A percentile compares a stretch with the other conserved stretches of the same genome.
These are phyloP conservation scores for Drosophila birchii DNA, from an alignment of 2,888 invertebrate species.

Conservation along the genomic window DNA sequence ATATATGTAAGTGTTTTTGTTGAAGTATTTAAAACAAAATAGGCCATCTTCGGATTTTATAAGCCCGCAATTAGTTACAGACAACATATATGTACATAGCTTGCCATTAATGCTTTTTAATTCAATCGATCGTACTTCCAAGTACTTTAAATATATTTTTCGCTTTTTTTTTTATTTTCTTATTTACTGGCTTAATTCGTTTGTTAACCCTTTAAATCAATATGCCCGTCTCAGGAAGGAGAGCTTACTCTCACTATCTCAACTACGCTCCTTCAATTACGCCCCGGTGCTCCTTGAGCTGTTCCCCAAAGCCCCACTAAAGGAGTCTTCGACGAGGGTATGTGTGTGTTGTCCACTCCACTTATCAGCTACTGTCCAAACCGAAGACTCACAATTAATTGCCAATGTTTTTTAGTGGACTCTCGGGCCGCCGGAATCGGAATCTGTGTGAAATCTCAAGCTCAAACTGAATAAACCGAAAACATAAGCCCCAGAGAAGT, in stretches of 20 bases:
- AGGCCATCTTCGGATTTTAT: too few relatives aligned
- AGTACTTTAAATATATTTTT: too few relatives aligned
- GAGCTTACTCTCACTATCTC: constrained; percentile 33
- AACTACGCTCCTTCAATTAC: constrained; percentile 73
- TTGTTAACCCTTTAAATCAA: constrained; percentile 1
- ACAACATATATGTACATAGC: too few relatives aligned
- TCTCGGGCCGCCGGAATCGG: constrained; percentile 60
- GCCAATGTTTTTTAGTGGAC: constrained; percentile 69
- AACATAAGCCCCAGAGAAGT: constrained; percentile 34
- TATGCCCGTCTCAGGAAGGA: constrained; percentile 28
- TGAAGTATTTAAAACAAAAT: too few relatives aligned
- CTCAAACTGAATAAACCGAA: constrained; percentile 36
- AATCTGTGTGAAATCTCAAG: constrained; percentile 77
- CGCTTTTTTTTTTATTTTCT: neutral
- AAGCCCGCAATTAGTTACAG: too few relatives aligned
- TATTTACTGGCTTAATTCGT: neutral
- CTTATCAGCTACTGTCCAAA: constrained; percentile 76
- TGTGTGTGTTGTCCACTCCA: constrained; percentile 62
- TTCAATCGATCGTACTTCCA: neutral
- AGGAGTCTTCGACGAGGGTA: constrained; percentile 11
- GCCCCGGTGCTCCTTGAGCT: constrained; percentile 31
- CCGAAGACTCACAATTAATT: constrained; percentile 74
- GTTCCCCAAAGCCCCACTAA: constrained; percentile 7
- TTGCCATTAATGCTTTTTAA: too few relatives aligned
- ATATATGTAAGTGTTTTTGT: too few relatives aligned